Conservation (phyloP, 2,888 invertebrate genomes). For the Pyrgus malvae region DNA sequence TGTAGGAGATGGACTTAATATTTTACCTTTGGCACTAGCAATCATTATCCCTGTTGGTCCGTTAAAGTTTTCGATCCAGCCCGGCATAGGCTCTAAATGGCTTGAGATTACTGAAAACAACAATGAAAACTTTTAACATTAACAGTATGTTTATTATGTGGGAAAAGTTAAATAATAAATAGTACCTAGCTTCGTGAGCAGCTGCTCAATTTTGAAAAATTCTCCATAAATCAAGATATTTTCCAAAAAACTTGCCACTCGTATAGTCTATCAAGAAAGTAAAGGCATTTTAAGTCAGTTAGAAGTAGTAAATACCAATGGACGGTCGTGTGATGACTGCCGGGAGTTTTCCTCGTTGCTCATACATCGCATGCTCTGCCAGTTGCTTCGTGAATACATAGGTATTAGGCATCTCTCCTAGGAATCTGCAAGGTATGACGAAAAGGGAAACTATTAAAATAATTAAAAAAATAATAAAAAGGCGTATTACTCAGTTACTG, state of each 20-base stretch:
- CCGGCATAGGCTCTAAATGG: constrained; percentile 84
- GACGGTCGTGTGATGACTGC: constrained; percentile 15
- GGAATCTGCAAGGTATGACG: constrained; percentile 18
- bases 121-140: not conserved
- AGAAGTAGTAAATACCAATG: no score
- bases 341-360: constrained; percentile 17
- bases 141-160: no score
- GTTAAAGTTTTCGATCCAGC: constrained; percentile 96
- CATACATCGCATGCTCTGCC: constrained; percentile 19
- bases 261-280: no score
- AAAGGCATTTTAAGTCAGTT: no score
- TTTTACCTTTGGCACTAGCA: constrained; percentile 86
- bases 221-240: no score
- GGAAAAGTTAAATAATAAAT: no score
- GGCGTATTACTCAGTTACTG: no score
- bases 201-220: no score
- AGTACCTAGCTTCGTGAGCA: no score
- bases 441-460: no score
- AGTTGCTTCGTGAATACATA: constrained; percentile 26
- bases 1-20: not conserved
- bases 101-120: constrained; percentile 82
- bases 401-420: constrained; percentile 22
- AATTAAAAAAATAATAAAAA: no score
- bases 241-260: no score
- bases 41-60: constrained; percentile 90